Evolutionary conservation across 1,140 invertebrate genomes (phyloP).

Genomic region (Druon quercuslanigerum): DNA sequence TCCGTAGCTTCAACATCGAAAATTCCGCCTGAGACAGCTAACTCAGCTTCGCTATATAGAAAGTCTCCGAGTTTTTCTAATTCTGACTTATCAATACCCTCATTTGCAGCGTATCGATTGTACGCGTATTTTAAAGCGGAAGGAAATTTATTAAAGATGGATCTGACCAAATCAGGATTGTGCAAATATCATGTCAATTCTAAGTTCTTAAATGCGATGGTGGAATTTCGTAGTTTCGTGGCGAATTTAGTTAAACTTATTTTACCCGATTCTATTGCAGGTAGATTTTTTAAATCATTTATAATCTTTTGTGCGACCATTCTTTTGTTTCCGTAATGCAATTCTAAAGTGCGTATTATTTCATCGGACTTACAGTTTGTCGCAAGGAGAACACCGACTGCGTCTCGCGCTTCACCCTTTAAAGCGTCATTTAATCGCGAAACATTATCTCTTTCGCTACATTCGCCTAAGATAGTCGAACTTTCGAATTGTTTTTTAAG

Average conservation of each 20-base stretch:
- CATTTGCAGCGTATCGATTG: background rate
- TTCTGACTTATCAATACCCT: background rate
- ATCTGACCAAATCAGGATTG: slow-evolving; percentile 5
- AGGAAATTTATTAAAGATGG: too few relatives aligned
- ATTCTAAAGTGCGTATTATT: background rate
- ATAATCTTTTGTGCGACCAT: slow-evolving; percentile 7
- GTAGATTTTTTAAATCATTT: too few relatives aligned
- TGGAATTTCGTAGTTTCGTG: too few relatives aligned
- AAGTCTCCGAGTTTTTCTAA: background rate
- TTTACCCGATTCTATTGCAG: slow-evolving; percentile 23
- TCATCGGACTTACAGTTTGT: background rate
- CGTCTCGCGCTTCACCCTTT: too few relatives aligned
- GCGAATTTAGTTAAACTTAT: too few relatives aligned
- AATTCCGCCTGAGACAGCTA: too few relatives aligned
- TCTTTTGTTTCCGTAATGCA: slow-evolving; percentile 31
- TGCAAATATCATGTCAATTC: background rate
- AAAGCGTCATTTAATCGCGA: too few relatives aligned
- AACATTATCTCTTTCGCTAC: too few relatives aligned
- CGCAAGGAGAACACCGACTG: too few relatives aligned
- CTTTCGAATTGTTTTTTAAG: too few relatives aligned
- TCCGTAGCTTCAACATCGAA: too few relatives aligned
- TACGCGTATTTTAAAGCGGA: slow-evolving; percentile 31
- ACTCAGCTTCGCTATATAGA: background rate
- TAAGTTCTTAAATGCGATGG: background rate
- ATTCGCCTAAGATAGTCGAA: too few relatives aligned